Evolutionary conservation across 2,888 invertebrate genomes (phyloP).

Genomic region (Mythimna loreyi): DNA sequence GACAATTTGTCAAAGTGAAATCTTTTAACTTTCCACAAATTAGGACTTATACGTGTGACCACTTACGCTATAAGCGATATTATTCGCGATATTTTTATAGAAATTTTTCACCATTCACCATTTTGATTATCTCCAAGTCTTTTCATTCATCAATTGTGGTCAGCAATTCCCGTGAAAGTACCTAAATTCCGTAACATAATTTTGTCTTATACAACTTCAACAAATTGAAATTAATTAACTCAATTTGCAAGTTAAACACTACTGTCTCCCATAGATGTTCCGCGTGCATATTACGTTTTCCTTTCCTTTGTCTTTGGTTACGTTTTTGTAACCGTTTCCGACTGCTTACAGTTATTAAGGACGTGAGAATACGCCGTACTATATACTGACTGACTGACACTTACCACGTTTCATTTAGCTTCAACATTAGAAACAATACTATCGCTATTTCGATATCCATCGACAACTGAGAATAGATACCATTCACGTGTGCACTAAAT

Average conservation of each 20-base stretch:
- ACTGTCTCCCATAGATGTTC: conserved; percentile 79
- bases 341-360: conserved; percentile 85
- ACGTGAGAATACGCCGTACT: conserved; percentile 83
- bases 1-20: conserved; percentile 75
- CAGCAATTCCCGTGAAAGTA: conserved; percentile 21
- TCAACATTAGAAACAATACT: conserved; percentile 70
- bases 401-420: conserved; percentile 79
- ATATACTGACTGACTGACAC: conserved; percentile 71
- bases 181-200: conserved; percentile 34
- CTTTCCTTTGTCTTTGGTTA: conserved; percentile 86
- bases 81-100: conserved; percentile 11
- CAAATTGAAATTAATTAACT: conserved; percentile 67
- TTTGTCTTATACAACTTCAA: conserved; percentile 51
- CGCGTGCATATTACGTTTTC: conserved; percentile 82
- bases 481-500: conserved; percentile 48
- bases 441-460: conserved; percentile 75
- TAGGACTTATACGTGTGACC: conserved; percentile 39
- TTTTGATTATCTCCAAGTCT: conserved; percentile 1
- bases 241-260: conserved; percentile 68
- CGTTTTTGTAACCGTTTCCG: conserved; percentile 89
- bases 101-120: too few relatives aligned
- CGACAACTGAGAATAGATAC: conserved; percentile 63
- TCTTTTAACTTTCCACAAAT: conserved; percentile 67
- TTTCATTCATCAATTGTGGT: conserved; percentile 16
- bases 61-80: conserved; percentile 26